phyloP scores from a whole-genome alignment of 2,797 vertebrate genomes.

The Gallirallus australis region DNA sequence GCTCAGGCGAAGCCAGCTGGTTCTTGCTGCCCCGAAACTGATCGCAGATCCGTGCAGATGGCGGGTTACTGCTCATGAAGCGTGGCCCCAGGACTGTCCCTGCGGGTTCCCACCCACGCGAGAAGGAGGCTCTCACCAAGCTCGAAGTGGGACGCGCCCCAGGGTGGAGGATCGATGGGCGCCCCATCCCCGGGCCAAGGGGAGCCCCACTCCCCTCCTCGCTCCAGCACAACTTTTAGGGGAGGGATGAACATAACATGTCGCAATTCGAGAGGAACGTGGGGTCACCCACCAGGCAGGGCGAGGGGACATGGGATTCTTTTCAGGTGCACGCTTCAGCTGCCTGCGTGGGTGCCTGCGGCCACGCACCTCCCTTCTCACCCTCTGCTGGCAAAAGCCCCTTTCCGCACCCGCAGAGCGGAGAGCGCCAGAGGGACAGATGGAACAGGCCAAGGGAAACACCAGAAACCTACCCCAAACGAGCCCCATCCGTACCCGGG shows the following conservation, averaged over 20 bases:
- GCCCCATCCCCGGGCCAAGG: not conserved
- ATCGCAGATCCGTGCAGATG: not conserved
- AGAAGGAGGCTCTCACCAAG: not conserved
- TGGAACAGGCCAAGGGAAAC: not conserved
- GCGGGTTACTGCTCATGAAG: not conserved
- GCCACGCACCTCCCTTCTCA: not conserved
- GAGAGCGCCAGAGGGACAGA: not conserved
- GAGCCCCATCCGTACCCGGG: fast-evolving
- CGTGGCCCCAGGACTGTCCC: not conserved
- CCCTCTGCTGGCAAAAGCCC: not conserved
- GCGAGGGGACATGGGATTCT: fast-evolving
- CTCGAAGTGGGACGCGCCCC: not conserved
- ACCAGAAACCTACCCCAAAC: not conserved
- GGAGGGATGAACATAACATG: fast-evolving
- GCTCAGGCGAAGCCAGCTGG: conserved; percentile 14
- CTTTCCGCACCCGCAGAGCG: not conserved
- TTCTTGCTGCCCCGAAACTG: not conserved
- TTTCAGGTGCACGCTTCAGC: not conserved
- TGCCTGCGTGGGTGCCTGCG: not conserved
- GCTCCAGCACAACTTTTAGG: not conserved
- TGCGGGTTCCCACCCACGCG: not conserved
- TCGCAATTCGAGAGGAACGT: not conserved
- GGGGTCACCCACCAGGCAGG: not conserved
- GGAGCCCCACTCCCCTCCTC: not conserved
- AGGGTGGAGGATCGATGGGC: not conserved